Evolutionary conservation across 2,888 invertebrate species (phyloP).

Genomic region (Rhagium mordax): DNA sequence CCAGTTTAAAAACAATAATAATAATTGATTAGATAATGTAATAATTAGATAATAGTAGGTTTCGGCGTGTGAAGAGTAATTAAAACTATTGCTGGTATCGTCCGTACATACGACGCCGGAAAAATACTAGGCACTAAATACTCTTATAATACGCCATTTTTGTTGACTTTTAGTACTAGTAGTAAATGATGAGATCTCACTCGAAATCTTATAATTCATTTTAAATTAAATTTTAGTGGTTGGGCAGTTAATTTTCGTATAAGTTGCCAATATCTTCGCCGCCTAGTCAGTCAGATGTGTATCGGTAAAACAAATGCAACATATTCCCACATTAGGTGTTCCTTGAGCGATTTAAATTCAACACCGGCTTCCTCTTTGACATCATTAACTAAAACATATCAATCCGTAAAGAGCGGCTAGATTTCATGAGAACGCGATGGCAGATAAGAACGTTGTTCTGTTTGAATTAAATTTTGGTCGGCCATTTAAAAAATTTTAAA

Average conservation of each 20-base stretch:
- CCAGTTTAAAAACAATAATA: conserved; percentile 33
- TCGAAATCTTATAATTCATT: no score
- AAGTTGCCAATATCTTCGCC: no score
- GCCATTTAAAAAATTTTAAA: no score
- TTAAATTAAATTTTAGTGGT: no score
- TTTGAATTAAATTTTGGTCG: neutral
- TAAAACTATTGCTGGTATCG: neutral
- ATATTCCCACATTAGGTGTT: neutral
- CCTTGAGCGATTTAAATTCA: neutral
- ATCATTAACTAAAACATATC: neutral
- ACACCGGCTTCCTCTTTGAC: neutral
- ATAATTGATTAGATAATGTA: conserved; percentile 29
- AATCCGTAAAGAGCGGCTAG: neutral
- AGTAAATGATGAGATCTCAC: no score
- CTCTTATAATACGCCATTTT: no score
- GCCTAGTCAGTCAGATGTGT: no score
- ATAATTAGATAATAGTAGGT: conserved; percentile 35
- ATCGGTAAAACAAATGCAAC: no score
- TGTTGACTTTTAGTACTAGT: no score
- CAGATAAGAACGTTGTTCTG: neutral
- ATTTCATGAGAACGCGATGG: neutral
- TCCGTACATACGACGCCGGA: no score
- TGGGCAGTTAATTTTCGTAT: no score
- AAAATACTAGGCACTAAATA: no score
- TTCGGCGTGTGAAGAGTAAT: conserved; percentile 15